A percentile compares a stretch with the other conserved stretches of the same genome.
These are phyloP conservation scores for Bradypodion pumilum DNA, from an alignment of 2,797 vertebrate species.

Conservation along the genomic window DNA sequence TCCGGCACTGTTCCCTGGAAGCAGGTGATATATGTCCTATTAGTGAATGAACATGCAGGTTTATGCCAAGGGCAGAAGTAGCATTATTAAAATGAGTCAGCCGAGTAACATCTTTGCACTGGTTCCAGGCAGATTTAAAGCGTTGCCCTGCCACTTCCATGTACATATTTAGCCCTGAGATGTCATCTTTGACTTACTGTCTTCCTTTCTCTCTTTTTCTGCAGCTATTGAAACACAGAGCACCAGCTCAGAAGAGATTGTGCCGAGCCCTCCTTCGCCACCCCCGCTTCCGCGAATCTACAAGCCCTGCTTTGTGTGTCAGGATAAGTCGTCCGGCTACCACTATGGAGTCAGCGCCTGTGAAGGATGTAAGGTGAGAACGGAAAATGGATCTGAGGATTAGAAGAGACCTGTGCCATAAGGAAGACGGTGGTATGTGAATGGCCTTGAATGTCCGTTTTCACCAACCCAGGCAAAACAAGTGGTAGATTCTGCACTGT, in stretches of 20 bases:
- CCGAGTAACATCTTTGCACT: neutral
- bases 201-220: conserved; percentile 13
- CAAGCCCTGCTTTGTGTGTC: conserved; percentile 89
- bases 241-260: conserved; percentile 88
- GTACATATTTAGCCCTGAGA: neutral
- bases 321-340: conserved; percentile 89
- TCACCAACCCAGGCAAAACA: too few species aligned
- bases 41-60: neutral
- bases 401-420: neutral
- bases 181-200: neutral
- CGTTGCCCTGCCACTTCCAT: neutral
- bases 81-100: neutral
- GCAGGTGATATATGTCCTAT: neutral
- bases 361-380: conserved; percentile 87
- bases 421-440: neutral
- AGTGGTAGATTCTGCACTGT: too few species aligned
- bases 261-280: conserved; percentile 84
- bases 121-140: neutral
- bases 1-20: neutral
- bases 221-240: conserved; percentile 88
- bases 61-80: neutral
- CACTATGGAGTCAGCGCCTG: conserved; percentile 91
- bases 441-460: too few species aligned
- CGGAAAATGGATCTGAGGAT: neutral
- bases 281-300: conserved; percentile 87